Base-by-base conservation (phyloP, 2,888 invertebrate genomes). In the Orthosia cruda region DNA sequence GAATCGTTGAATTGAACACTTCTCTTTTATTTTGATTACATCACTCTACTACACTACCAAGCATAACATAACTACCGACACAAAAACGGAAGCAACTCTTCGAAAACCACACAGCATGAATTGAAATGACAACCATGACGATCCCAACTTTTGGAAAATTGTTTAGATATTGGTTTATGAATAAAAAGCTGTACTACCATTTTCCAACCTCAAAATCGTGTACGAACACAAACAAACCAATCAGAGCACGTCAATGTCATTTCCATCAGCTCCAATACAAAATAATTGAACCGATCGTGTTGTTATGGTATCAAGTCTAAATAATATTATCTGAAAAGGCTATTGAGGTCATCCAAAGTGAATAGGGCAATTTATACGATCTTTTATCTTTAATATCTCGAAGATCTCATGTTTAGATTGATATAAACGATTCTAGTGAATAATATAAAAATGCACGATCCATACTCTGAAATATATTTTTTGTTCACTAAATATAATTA, bases 231-330 rank as follows among this genome's bases (percentile, higher is more conserved):
- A 26, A 75, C 2, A 50, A 40, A 45, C 13, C 16, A 47, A 62
- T 9, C 26, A 32, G 45, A 63, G n/a, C 5, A 20, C 45, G 63
- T 59, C 77, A 68, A 79, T 77, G 77, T 68, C 78, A 77, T 82
- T 55, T 77, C 45, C 45, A 79, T 82, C 54, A 59, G 77, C 49
- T 55, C 45, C 23, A 77, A 77, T 77, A 65, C 75, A 77, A 50
- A 47, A 52, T 82, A 77, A 77, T 76, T 63, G 57, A 57, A 23
- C 23, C 1, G 47, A 63, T 75, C 49, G 16, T 20, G 57, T 66
- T 75, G 62, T 54, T 54, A 57, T 58, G 47, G 16, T 49, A 75
- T 76, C 76, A 54, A n/a, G 65, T 52, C 18, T 57, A 20, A 71
- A 64, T 64, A 64, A 67, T 55, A 55, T 20, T n/a, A 63, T 81